Base-by-base conservation (phyloP, 1,140 invertebrate species). In the Ylistrum balloti region DNA sequence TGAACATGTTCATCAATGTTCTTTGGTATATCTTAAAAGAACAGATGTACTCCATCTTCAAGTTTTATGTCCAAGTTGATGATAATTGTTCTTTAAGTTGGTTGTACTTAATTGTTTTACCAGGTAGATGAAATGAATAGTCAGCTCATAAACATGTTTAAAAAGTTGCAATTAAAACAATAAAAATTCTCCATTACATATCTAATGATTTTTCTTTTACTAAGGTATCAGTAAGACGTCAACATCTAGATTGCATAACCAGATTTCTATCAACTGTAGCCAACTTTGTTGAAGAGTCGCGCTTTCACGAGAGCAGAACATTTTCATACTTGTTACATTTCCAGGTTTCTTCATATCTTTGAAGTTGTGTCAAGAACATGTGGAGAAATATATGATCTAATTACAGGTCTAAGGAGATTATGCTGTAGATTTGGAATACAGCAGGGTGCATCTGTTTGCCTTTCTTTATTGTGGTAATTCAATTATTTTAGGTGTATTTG, bases 351-450 rank as follows among this genome's bases (percentile, higher is more conserved):
- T 9, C 56, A n/a, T 74, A 5, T 74, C 56, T 74, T 74, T 74
- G 56, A 74, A 74, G 56, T n/a, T 74, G 22, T 74, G 56, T 74
- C 56, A 11, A n/a, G 17, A 74, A 28, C 56, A 74, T 11, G 13
- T 17, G 0, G 56, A 74, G 56, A 74, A n/a, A 74, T 74, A n/a
- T 28, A 74, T 74, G 22, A 28, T 28, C 2, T 28, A 74, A 74
- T 74, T 74, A 74, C 13, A 28, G 56, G 56, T 74, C 56, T n/a
- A 28, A n/a, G 56, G 56, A 74, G n/a, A 74, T 74, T n/a, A 74
- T 74, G n/a, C n/a, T 28, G 9, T 74, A 74, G 20, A 74, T 74
- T 28, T 74, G n/a, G 56, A 1, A 9, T 74, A 74, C 56, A 74
- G 56, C 56, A 74, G 56, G 56, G 56, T 74, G 56, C n/a, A 28